Base-by-base conservation (phyloP, 2,888 invertebrate genomes). In the Cetonia aurata region DNA sequence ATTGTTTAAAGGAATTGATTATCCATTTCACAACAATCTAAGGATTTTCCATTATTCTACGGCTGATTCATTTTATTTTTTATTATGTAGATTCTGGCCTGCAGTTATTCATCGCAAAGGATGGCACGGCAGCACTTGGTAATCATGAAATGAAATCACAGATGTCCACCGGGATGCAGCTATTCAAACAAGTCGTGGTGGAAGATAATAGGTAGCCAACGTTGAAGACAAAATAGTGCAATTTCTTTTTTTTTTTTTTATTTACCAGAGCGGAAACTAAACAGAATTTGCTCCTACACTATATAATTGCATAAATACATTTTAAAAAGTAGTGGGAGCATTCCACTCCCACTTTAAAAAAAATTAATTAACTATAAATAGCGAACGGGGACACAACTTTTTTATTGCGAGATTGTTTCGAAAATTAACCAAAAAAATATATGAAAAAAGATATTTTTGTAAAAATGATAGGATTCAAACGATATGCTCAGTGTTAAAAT, bases 91-190 rank as follows among this genome's bases (percentile, higher is more conserved):
- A 25, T 25, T 25, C 25, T 25, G 25, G 25, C 25, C 25, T 25
- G 78, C 95, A 96, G 86, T 87, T 97, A 81, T 96, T 93, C 85
- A 95, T 97, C 77, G 92, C 92, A 70, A 93, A 94, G 84, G 96
- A 96, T 86, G 96, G 96, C 72, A 94, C 94, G 69, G 94, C 96
- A 42, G 93, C 95, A 65, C 87, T 96, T 77, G 95, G 95, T 76
- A 92, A 92, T 78, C 93, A 94, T 79, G 94, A 93, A 83, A 90
- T 91, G 74, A 93, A 94, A 79, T 91, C 91, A 70, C 91, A 91
- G 84, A 92, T 92, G 87, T 89, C 90, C 60, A 89, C 90, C n/a
- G 91, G 91, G 74, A 86, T 86, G 13, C 83, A 83, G 75, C 86
- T 86, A 76, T 91, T 92, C 83, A 92, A 92, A 82, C 92, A 92